A percentile compares a stretch with the other conserved stretches of the same genome.
Conservation (phyloP, 1,140 invertebrate genomes). For the Dufourea novaeangliae region DNA sequence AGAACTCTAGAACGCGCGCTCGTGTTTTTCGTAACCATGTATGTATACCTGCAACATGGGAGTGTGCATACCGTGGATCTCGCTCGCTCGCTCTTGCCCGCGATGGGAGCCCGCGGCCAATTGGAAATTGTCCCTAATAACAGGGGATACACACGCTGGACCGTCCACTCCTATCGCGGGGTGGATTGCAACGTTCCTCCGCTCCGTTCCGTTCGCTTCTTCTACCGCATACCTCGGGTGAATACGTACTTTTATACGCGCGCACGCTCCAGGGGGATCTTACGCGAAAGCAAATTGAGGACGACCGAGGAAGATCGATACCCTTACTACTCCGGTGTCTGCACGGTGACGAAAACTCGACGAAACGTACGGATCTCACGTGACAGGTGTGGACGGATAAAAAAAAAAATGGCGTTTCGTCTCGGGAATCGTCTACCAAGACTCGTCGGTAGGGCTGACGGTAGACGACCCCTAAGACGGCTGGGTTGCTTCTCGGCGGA, state of each 20-base stretch:
- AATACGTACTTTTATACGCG: constrained; percentile 47
- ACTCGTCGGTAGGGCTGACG: too few relatives aligned
- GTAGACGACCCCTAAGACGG: too few relatives aligned
- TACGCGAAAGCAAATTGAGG: not conserved
- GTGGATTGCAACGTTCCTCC: constrained; percentile 45
- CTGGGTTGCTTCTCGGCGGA: too few relatives aligned
- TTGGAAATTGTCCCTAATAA: constrained; percentile 82
- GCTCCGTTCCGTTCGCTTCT: constrained; percentile 52
- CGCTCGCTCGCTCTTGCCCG: constrained; percentile 29
- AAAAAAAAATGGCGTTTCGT: too few relatives aligned
- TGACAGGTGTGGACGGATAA: too few relatives aligned
- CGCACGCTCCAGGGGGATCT: not conserved
- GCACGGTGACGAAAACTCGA: too few relatives aligned
- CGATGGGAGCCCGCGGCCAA: constrained; percentile 73
- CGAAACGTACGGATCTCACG: too few relatives aligned
- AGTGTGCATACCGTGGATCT: constrained; percentile 11
- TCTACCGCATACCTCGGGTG: constrained; percentile 59
- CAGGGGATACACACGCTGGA: constrained; percentile 75
- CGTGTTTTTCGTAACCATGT: constrained; percentile 41
- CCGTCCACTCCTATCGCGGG: constrained; percentile 75
- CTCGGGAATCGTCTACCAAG: too few relatives aligned
- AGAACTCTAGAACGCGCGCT: not conserved
- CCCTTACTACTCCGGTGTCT: too few relatives aligned
- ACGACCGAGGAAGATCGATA: too few relatives aligned
- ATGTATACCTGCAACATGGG: constrained; percentile 11